Conservation (phyloP, 2,888 invertebrate species). For the Athripsodes cinereus region DNA sequence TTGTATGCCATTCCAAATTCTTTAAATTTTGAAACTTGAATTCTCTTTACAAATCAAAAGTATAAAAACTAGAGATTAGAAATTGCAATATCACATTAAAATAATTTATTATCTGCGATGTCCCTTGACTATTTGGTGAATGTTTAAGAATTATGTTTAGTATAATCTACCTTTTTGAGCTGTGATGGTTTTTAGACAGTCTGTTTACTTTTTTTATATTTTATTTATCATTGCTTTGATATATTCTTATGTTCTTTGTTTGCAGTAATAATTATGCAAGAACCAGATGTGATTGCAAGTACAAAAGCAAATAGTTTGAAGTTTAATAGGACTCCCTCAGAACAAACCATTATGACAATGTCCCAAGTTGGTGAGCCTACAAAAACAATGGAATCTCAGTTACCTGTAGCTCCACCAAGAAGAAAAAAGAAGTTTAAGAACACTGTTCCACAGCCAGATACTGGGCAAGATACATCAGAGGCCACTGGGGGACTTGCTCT, state of each 20-base stretch:
- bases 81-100: no score
- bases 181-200: no score
- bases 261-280: constrained; percentile 54
- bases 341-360: constrained; percentile 26
- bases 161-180: no score
- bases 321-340: constrained; percentile 32
- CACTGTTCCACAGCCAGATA: constrained; percentile 16
- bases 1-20: no score
- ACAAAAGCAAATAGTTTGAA: constrained; percentile 62
- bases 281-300: constrained; percentile 91
- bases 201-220: no score
- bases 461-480: constrained; percentile 14
- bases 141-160: no score
- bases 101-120: no score
- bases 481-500: neutral
- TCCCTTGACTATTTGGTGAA: no score
- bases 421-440: constrained; percentile 61
- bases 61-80: no score
- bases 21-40: no score
- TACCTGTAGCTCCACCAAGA: constrained; percentile 72
- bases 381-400: constrained; percentile 31
- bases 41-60: no score
- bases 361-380: constrained; percentile 27
- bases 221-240: no score
- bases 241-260: neutral